phyloP scores from a whole-genome alignment of 2,888 invertebrate species.

The Noctua comes region DNA sequence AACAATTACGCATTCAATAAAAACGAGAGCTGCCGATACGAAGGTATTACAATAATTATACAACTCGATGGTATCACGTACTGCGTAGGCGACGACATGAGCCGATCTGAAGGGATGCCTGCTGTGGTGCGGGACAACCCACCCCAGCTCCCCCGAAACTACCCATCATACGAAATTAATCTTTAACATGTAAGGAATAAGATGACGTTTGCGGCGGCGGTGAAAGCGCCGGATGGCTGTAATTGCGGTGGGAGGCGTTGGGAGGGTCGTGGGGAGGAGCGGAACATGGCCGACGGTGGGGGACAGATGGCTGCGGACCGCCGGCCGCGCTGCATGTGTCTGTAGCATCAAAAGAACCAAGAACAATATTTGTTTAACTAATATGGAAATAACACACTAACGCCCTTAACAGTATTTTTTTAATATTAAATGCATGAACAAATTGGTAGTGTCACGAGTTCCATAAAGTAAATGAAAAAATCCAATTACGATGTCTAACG shows the following conservation, averaged over 20 bases:
- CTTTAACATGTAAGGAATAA: conserved; percentile 83
- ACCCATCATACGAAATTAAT: conserved; percentile 80
- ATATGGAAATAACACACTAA: background rate
- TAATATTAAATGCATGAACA: conserved; percentile 1
- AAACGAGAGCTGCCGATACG: conserved; percentile 69
- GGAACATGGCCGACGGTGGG: conserved; percentile 86
- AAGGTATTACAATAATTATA: conserved; percentile 74
- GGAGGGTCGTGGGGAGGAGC: conserved; percentile 88
- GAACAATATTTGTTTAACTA: conserved; percentile 7
- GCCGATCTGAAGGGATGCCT: conserved; percentile 80
- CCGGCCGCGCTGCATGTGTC: conserved; percentile 75
- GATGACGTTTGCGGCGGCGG: conserved; percentile 82
- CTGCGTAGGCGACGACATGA: conserved; percentile 84
- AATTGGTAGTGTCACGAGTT: background rate
- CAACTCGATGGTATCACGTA: conserved; percentile 77
- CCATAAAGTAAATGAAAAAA: background rate
- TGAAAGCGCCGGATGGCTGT: conserved; percentile 79
- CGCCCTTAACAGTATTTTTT: background rate
- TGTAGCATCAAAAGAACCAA: conserved; percentile 8
- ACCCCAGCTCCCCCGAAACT: conserved; percentile 74
- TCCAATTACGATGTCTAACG: background rate
- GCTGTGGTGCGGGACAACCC: conserved; percentile 78
- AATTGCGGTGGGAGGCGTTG: conserved; percentile 88
- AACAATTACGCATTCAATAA: conserved; percentile 62
- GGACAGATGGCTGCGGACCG: conserved; percentile 84